These are phyloP conservation scores for Drosophila lacteicornis DNA, from an alignment of 1,140 invertebrate genomes.

Conservation along the genomic window DNA sequence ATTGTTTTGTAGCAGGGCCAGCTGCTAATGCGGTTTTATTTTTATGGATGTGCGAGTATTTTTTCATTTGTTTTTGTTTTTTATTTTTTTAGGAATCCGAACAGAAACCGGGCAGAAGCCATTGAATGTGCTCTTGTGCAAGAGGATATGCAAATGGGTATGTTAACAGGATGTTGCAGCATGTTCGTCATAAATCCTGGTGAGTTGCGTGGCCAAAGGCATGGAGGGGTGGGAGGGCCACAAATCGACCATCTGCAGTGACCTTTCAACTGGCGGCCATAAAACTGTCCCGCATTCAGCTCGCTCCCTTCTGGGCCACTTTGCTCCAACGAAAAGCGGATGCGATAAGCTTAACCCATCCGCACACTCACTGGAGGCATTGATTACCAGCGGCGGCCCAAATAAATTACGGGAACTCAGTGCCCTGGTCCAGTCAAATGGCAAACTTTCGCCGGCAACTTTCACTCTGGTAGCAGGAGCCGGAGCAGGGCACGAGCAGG, in stretches of 20 bases:
- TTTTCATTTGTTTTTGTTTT: constrained; percentile 9
- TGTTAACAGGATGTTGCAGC: constrained; percentile 71
- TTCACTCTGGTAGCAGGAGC: constrained; percentile 52
- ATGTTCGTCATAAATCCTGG: constrained; percentile 72
- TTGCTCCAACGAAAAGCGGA: constrained; percentile 56
- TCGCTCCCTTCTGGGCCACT: constrained; percentile 52
- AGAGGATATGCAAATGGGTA: constrained; percentile 78
- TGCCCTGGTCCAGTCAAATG: constrained; percentile 38
- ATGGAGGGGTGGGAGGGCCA: constrained; percentile 26
- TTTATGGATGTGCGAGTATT: constrained; percentile 62
- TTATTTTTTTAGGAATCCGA: constrained; percentile 11
- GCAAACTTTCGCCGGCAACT: constrained; percentile 71
- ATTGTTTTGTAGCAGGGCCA: constrained; percentile 57
- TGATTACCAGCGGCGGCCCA: constrained; percentile 79
- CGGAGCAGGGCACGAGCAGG: constrained; percentile 2
- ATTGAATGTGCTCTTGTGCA: constrained; percentile 33
- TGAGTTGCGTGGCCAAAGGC: constrained; percentile 44
- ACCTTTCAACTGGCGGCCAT: constrained; percentile 77
- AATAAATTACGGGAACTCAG: constrained; percentile 72
- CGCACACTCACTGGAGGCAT: constrained; percentile 66
- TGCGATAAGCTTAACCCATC: constrained; percentile 75
- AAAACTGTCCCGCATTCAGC: constrained; percentile 59
- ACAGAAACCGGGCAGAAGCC: constrained; percentile 10
- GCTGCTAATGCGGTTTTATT: constrained; percentile 79
- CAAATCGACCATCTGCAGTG: constrained; percentile 80